Evolutionary conservation across 2,797 vertebrate species (phyloP), one percentile per base, ranked within the genome.

Genomic region (Numenius phaeopus): DNA sequence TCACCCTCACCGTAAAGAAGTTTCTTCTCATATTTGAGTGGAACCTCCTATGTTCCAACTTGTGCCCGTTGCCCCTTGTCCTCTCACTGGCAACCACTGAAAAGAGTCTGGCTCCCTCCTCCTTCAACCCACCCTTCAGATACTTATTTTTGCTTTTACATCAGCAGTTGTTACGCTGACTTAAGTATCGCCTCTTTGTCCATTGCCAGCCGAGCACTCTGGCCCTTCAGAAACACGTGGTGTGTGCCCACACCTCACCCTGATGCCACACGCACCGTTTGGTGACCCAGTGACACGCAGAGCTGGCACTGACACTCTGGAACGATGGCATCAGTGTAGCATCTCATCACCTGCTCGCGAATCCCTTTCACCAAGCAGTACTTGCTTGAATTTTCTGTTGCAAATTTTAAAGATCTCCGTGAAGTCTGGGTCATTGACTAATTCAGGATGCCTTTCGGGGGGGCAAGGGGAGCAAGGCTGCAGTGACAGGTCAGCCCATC

Each of bases 321-420:
- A 83, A 40, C 0, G 0, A n/a, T 5, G 70, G 70, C 61, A 37
- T 46, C 50, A 23, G 37, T 16, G 78, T 18, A 26, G 21, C 0
- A 0, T 71, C 92, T 73, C 61, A 77, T 59, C 29, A 13, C 26
- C 59, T 58, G 42, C 59, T 89, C 72, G 20, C 5, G 5, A 55
- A 32, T 26, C 40, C 59, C 49, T 75, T 69, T 66, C 49, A 54
- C 32, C 17, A 34, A 70, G 66, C 82, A 81, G 27, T 70, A 70
- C 8, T 75, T 87, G 40, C 44, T 55, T 81, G 17, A 64, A 57
- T 80, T 90, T 86, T 61, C 67, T 22, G 3, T 44, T 62, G 64
- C 71, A 87, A 66, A 79, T 50, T 50, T 10, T 7, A 55, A 26
- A 37, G 76, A 81, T 67, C 21, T 83, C 52, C 40, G 26, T 83